Evolutionary conservation across 2,113 vertebrate species (phyloP).

Genomic region (Xerus inauris): DNA sequence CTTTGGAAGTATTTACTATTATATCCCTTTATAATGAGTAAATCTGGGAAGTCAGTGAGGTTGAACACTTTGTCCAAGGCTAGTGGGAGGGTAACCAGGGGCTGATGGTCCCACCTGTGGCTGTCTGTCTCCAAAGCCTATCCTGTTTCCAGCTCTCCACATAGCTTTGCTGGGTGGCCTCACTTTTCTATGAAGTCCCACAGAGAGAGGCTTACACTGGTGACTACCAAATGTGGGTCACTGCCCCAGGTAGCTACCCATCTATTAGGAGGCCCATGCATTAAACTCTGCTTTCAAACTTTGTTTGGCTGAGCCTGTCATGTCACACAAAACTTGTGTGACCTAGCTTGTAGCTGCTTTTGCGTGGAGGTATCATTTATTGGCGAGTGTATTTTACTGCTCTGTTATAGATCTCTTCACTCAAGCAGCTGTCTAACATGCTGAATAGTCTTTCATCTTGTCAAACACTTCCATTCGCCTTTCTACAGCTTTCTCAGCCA

Average conservation of each 20-base stretch:
- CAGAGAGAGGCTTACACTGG: rapidly evolving
- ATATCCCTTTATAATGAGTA: not conserved
- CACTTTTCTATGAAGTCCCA: not conserved
- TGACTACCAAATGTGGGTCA: not conserved
- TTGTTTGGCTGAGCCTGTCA: constrained; percentile 82
- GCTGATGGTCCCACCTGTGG: rapidly evolving
- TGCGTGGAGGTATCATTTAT: constrained; percentile 84
- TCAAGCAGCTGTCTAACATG: constrained; percentile 91
- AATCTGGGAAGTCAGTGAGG: not conserved
- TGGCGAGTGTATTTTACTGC: constrained; percentile 88
- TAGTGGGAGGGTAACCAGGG: rapidly evolving
- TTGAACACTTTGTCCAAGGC: rapidly evolving
- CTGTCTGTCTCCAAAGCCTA: not conserved
- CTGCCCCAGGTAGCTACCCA: not conserved
- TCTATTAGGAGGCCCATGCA: rapidly evolving
- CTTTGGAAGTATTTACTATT: not conserved
- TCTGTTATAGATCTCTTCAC: constrained; percentile 88
- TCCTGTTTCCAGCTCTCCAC: rapidly evolving
- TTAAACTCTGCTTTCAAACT: constrained; percentile 71
- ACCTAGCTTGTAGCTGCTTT: constrained; percentile 81
- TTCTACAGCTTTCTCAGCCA: constrained; percentile 88
- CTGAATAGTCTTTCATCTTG: constrained; percentile 90
- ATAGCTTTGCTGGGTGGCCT: not conserved
- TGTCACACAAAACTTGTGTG: constrained; percentile 79
- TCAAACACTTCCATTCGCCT: constrained; percentile 88